Evolutionary conservation across 2,797 vertebrate species (phyloP), one percentile per base, ranked within the genome.

Genomic region (Alosa sapidissima): DNA sequence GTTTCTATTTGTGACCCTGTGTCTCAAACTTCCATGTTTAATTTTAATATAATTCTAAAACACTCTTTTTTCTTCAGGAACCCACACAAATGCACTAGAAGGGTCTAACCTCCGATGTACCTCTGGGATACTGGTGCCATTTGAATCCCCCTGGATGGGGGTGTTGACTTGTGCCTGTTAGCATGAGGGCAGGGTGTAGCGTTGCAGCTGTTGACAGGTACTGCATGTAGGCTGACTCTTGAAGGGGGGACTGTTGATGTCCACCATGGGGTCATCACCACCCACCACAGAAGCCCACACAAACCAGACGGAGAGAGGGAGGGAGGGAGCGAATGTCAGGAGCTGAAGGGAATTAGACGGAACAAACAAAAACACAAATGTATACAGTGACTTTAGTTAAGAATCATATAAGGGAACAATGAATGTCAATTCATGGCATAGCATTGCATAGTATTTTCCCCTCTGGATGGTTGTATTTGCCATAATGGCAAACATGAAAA

Each of bases 161-260:
- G 85, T 60, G 84, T 83, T 88, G 87, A 86, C 48, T 49, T 75
- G 85, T 82, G 68, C 82, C 58, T 82, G 82, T 86, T 88, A 88
- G 82, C 82, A 83, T 84, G 83, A 68, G 49, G 51, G 86, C 52
- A 85, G 51, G 36, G 41, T 83, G 81, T 82, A 84, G 68, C 82
- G 33, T 47, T 83, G 24, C 52, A 81, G 65, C 49, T 83, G 81
- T 78, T 89, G 60, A 75, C 68, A 75, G 68, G 33, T 75, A 41
- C 68, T 75, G 68, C 68, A 75, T 75, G 65, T 84, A 84, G 49
- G 83, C 85, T 85, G 78, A 68, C 82, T 90, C 89, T 88, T 87
- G 83, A 88, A 88, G 82, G 86, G 85, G 81, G 84, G 72, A 88
- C 86, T 89, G 88, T 62, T 88, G 86, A 90, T 85, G 88, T 86